Evolutionary conservation across 2,113 vertebrate species (phyloP).

Genomic region (Phainopepla nitens): DNA sequence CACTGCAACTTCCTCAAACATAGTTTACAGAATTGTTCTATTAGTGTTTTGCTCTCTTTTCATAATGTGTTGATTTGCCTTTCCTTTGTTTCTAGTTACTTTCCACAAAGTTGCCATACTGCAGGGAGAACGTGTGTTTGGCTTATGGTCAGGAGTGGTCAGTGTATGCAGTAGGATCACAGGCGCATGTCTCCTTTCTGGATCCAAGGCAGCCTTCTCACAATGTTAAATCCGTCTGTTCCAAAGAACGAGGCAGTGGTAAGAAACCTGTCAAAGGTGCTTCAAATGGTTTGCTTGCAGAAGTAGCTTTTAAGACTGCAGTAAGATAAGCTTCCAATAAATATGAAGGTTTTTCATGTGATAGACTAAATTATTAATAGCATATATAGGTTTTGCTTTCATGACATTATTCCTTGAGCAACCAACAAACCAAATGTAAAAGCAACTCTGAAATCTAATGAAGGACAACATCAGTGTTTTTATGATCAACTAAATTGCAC

Average conservation of each 20-base stretch:
- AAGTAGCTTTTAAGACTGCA: not conserved
- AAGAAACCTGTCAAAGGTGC: conserved; percentile 25
- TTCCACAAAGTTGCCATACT: conserved; percentile 93
- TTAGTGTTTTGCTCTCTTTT: not conserved
- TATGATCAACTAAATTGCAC: not conserved
- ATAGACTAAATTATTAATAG: not conserved
- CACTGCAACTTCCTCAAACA: not conserved
- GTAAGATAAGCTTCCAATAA: not conserved
- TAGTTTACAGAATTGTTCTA: not conserved
- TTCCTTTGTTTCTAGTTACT: conserved; percentile 77
- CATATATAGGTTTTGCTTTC: not conserved
- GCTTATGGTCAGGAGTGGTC: conserved; percentile 96
- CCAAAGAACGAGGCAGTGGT: conserved; percentile 94
- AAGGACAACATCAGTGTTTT: not conserved
- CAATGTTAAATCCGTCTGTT: conserved; percentile 89
- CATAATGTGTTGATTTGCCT: not conserved
- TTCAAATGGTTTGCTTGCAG: not conserved
- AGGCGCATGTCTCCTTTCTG: conserved; percentile 95
- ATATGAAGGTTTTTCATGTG: not conserved
- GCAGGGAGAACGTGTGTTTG: conserved; percentile 96
- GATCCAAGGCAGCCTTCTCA: conserved; percentile 91
- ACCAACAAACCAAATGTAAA: not conserved
- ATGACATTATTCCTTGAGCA: not conserved
- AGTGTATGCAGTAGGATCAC: conserved; percentile 94
- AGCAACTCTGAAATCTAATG: not conserved